Percentiles rank a stretch among this genome's conserved stretches.
Evolutionary conservation across 2,888 invertebrate species (phyloP).

Genomic region (Platycnemis pennipes): DNA sequence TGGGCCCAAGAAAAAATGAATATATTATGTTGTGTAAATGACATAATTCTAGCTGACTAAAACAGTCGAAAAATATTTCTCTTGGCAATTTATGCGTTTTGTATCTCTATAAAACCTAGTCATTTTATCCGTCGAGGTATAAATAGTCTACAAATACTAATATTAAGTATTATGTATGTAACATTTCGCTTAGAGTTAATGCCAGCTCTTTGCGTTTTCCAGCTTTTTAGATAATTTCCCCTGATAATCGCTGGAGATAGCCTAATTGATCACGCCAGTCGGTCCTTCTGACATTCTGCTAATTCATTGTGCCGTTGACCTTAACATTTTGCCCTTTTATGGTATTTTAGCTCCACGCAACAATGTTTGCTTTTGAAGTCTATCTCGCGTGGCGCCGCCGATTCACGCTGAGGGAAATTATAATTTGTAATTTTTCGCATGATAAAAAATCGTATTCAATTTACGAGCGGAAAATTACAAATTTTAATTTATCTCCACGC

Average conservation of each 20-base stretch:
- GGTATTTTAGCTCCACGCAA: conserved; percentile 43
- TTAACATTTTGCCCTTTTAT: background rate
- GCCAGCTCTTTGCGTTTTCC: background rate
- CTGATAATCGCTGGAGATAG: conserved; percentile 6
- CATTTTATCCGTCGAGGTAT: background rate
- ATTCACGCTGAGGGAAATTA: background rate
- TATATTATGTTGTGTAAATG: conserved; percentile 5
- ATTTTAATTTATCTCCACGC: background rate
- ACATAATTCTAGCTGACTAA: background rate
- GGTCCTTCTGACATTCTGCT: background rate
- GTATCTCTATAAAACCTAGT: background rate
- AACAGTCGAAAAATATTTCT: background rate
- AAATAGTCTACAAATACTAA: background rate
- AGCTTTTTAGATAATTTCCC: background rate
- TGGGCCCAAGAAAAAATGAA: background rate
- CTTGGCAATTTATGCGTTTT: background rate
- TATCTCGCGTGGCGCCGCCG: background rate
- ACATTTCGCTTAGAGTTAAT: background rate
- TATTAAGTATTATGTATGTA: background rate
- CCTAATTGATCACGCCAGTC: conserved; percentile 13
- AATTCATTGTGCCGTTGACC: background rate
- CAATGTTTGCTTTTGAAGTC: background rate
- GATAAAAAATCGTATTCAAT: background rate
- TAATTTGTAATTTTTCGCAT: background rate
- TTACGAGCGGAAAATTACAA: background rate